These are phyloP conservation scores for Grantiella picta DNA, from an alignment of 2,113 vertebrate genomes.

Conservation along the genomic window DNA sequence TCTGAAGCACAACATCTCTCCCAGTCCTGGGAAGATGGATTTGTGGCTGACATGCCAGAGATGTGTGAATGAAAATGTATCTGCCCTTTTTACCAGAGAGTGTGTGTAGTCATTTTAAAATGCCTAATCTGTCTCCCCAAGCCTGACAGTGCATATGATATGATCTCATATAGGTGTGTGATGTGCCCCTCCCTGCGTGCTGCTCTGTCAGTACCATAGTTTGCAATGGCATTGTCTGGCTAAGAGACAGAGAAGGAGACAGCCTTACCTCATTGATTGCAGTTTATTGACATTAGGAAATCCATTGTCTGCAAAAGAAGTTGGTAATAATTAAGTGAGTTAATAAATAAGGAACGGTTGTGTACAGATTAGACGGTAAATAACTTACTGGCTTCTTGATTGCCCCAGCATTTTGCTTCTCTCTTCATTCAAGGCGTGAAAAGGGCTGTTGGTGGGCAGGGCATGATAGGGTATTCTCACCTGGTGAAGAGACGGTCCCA, in stretches of 20 bases:
- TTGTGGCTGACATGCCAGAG: neutral
- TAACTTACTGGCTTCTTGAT: conserved; percentile 13
- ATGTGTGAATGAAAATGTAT: neutral
- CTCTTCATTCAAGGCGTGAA: neutral
- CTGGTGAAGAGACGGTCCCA: neutral
- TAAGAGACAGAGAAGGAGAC: neutral
- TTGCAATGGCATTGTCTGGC: neutral
- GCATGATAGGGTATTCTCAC: neutral
- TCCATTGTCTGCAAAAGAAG: conserved; percentile 42
- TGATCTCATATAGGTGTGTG: neutral
- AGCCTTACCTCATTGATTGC: conserved; percentile 34
- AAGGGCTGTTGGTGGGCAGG: neutral
- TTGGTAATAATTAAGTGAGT: conserved; percentile 53
- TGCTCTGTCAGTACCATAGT: neutral
- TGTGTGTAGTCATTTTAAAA: neutral
- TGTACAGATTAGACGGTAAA: conserved; percentile 34
- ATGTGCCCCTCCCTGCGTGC: neutral
- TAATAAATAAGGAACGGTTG: conserved; percentile 49
- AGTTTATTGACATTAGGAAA: conserved; percentile 54
- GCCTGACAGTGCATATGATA: neutral
- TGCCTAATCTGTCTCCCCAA: neutral
- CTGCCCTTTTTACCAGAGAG: neutral
- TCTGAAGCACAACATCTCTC: neutral
- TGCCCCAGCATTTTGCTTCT: neutral
- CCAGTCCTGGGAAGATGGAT: neutral